Base-by-base conservation (phyloP, 1,140 invertebrate genomes). In the Ditylenchus dipsaci region DNA sequence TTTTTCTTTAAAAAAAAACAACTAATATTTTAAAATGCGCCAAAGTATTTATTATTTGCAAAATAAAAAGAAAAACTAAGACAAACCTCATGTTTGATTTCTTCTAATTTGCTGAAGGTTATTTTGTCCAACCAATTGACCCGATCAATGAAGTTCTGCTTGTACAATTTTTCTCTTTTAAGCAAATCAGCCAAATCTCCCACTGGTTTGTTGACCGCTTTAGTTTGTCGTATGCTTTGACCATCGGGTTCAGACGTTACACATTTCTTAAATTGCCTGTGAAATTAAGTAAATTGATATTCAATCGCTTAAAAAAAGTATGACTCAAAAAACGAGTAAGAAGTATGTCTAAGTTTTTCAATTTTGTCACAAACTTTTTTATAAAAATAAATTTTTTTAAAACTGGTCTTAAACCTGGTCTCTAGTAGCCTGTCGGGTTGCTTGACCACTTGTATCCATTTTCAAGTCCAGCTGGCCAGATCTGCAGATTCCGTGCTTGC, bases 71-170 rank as follows among this genome's bases (percentile, higher is more conserved):
- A n/a, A n/a, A n/a, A n/a, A n/a, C n/a, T n/a, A n/a, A n/a, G n/a
- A n/a, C n/a, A n/a, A n/a, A 84, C 97, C 92, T 69, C 89, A 83
- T 97, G 91, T 83, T 95, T 96, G 17, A 96, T 92, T 82, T 91
- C 86, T 84, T 97, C 94, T 60, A 98, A 92, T 85, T 97, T 92
- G 38, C 91, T 86, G 84, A 97, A 97, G 9, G 94, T 93, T 45
- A 98, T 86, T 73, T 93, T 87, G 84, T 98, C 95, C 45, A 98
- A 83, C 95, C 95, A 99, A 83, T 96, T 93, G 30, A 96, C 89
- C 85, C 94, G 92, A 38, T 90, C 89, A 82, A 97, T 91, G 80
- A 95, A 91, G 13, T 94, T 94, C 85, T 92, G 92, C 65, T 90
- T 86, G 83, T 97, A 91, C 80, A 93, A 94, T 83, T 97, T 97